A percentile compares a stretch with the other conserved stretches of the same genome.
phyloP scores from a whole-genome alignment of 1,140 invertebrate genomes.

The Atta cephalotes region DNA sequence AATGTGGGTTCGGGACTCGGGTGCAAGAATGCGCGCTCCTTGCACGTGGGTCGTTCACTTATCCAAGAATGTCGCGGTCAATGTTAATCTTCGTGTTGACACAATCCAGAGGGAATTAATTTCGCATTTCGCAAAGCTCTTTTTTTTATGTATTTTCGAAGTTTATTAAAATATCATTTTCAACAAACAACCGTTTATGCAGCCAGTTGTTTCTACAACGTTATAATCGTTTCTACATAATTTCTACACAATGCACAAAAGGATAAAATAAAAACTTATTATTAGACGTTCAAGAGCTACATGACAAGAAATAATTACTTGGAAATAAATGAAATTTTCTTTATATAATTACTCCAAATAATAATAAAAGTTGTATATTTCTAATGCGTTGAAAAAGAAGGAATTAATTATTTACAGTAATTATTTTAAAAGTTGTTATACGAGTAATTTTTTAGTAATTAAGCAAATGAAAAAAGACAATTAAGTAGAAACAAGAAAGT shows the following conservation, averaged over 20 bases:
- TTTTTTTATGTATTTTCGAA: neutral
- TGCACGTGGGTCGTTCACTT: conserved; percentile 29
- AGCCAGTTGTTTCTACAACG: neutral
- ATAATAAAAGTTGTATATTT: neutral
- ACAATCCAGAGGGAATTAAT: conserved; percentile 16
- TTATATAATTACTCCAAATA: neutral
- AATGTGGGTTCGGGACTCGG: conserved; percentile 29
- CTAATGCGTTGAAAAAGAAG: neutral
- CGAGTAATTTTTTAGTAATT: neutral
- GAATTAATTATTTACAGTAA: neutral
- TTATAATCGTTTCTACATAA: neutral
- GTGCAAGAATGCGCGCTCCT: conserved; percentile 29
- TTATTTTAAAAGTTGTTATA: conserved; percentile 19
- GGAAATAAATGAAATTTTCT: neutral
- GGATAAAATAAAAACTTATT: neutral
- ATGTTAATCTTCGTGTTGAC: conserved; percentile 5
- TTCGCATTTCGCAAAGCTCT: neutral
- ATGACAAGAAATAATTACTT: neutral
- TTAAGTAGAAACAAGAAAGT: neutral
- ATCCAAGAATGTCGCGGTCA: conserved; percentile 3
- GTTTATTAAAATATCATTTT: no score
- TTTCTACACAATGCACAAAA: neutral
- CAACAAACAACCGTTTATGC: no score
- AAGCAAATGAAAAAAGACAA: neutral
- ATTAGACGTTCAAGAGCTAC: neutral